A percentile compares a stretch with the other conserved stretches of the same genome.
These are phyloP conservation scores for Enteromius argenteus DNA, from an alignment of 2,797 vertebrate species.

Conservation along the genomic window DNA sequence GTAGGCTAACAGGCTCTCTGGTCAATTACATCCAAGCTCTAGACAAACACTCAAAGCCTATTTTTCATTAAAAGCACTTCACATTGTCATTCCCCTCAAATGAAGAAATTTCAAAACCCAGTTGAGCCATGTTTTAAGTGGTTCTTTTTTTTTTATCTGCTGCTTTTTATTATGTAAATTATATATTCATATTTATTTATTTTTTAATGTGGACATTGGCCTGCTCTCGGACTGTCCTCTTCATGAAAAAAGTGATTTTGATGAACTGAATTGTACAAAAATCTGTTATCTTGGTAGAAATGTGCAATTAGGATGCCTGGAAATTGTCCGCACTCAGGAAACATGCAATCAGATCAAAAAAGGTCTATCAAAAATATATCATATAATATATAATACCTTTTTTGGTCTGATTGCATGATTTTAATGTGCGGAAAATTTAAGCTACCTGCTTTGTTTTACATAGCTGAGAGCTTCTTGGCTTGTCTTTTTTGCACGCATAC, in stretches of 20 bases:
- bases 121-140: not conserved
- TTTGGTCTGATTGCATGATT: not conserved
- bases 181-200: not conserved
- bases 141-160: not conserved
- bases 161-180: not conserved
- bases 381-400: not conserved
- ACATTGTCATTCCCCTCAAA: not conserved
- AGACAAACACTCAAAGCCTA: constrained; percentile 12
- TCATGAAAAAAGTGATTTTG: not conserved
- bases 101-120: not conserved
- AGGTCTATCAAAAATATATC: not conserved
- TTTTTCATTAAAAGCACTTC: constrained; percentile 17
- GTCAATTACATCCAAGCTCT: not conserved
- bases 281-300: not conserved
- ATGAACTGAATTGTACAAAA: not conserved
- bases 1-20: constrained; percentile 5
- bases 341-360: not conserved
- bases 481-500: not conserved
- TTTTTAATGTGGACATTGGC: not conserved
- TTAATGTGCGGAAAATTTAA: not conserved
- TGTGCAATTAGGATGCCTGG: not conserved
- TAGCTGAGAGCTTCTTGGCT: not conserved
- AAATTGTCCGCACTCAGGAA: not conserved
- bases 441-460: not conserved
- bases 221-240: not conserved